Evolutionary conservation across 2,797 vertebrate genomes (phyloP), one percentile per base, ranked within the genome.

Genomic region (Sebastolobus alascanus): DNA sequence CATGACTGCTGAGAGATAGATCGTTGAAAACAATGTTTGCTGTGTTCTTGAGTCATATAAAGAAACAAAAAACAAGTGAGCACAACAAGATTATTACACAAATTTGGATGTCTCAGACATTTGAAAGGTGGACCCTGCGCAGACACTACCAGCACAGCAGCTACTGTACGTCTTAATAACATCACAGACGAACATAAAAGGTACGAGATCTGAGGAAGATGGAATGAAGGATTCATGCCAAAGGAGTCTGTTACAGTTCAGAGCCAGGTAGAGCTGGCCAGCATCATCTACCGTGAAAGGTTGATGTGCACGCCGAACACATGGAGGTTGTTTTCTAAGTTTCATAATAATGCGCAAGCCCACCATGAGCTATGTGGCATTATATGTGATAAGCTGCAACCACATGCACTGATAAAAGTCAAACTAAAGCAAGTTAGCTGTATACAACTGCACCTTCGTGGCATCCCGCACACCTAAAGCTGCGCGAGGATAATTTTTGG

Each of bases 11-110:
- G 6, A 68, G 55, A 76, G 14, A 58, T 6, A 27, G 12, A 59
- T 63, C 4, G 13, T 40, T 55, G 27, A 74, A 83, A 86, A 86
- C 65, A 83, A 70, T 52, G 67, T 71, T 55, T 73, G 54, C 83
- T 70, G 33, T 87, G 82, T 84, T 86, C 76, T 55, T 20, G 18
- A 71, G 60, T 46, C 14, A 27, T 64, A 7, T 38, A 27, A 54
- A 68, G 37, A 69, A 37, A 25, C n/a, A 5, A 2, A 50, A 46
- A 67, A 27, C 46, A 52, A 54, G 6, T 8, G 2, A 59, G 38
- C 6, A 52, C 22, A 13, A 69, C 8, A 43, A 65, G 6, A 63
- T 27, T 35, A 54, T 40, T 4, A 25, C 12, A 25, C 14, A 25
- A 7, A 54, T 54, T 1, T 66, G 16, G 4, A 33, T 37, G 4